A percentile compares a stretch with the other conserved stretches of the same genome.
Conservation (phyloP, 2,113 vertebrate species). For the Lamprologus tigripictilis region DNA sequence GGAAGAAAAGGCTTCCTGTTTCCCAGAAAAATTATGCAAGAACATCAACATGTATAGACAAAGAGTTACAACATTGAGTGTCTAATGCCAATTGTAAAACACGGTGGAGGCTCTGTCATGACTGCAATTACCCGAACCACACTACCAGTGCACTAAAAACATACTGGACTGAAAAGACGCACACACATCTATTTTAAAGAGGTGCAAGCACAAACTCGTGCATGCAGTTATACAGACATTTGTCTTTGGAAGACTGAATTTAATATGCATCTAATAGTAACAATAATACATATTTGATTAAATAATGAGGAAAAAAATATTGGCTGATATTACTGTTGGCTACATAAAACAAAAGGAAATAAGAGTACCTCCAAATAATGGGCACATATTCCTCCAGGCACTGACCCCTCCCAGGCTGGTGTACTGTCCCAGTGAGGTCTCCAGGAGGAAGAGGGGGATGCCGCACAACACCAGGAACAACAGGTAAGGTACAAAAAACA, state of each 20-base stretch:
- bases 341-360: neutral
- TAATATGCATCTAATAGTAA: neutral
- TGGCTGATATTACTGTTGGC: neutral
- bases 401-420: slow-evolving; percentile 70
- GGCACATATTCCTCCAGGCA: slow-evolving; percentile 65
- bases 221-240: neutral
- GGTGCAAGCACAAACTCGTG: neutral
- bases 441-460: slow-evolving; percentile 70
- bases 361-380: slow-evolving; percentile 66
- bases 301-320: neutral
- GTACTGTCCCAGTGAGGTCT: slow-evolving; percentile 71
- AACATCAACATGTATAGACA: neutral
- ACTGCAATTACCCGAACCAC: neutral
- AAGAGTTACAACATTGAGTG: neutral
- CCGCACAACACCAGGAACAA: slow-evolving; percentile 71
- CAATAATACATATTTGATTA: neutral
- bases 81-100: neutral
- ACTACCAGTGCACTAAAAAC: neutral
- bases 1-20: neutral
- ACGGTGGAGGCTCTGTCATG: neutral
- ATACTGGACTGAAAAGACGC: neutral
- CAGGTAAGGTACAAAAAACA: slow-evolving; percentile 71
- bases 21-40: rapidly evolving
- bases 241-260: neutral
- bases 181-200: neutral